Percentiles rank a stretch among this genome's conserved stretches.
phyloP scores from a whole-genome alignment of 2,888 invertebrate species.

The Latrodectus hesperus region DNA sequence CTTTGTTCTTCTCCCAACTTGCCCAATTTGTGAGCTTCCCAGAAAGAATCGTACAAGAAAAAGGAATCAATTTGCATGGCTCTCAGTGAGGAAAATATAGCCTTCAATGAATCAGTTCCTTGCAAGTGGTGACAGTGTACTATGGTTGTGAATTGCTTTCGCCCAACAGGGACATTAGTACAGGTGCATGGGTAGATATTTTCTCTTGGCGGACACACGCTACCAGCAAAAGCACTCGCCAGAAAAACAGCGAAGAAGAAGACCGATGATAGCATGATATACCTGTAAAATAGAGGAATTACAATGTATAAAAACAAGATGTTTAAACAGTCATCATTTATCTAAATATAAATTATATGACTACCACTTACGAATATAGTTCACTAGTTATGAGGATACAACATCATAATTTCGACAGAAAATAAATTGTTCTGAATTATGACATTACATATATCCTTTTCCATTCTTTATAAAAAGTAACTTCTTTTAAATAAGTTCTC shows the following conservation, averaged over 20 bases:
- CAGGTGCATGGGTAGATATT: conserved; percentile 55
- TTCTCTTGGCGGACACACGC: conserved; percentile 34
- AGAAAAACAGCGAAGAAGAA: not conserved
- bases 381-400: no score
- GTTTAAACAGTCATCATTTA: no score
- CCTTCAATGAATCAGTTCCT: not conserved
- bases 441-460: no score
- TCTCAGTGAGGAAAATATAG: conserved; percentile 22
- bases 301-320: no score
- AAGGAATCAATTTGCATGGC: conserved; percentile 45
- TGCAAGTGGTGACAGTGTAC: conserved; percentile 36
- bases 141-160: conserved; percentile 15
- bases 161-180: conserved; percentile 1
- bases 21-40: conserved; percentile 33
- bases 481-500: no score
- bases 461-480: no score
- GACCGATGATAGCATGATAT: not conserved
- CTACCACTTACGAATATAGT: no score
- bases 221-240: conserved; percentile 8
- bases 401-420: no score
- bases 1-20: not conserved
- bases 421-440: no score
- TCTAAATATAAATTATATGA: no score
- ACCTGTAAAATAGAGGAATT: no score
- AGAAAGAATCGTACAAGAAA: conserved; percentile 52